These are phyloP conservation scores for Archivesica marissinica DNA, from an alignment of 1,140 invertebrate species.

Conservation along the genomic window DNA sequence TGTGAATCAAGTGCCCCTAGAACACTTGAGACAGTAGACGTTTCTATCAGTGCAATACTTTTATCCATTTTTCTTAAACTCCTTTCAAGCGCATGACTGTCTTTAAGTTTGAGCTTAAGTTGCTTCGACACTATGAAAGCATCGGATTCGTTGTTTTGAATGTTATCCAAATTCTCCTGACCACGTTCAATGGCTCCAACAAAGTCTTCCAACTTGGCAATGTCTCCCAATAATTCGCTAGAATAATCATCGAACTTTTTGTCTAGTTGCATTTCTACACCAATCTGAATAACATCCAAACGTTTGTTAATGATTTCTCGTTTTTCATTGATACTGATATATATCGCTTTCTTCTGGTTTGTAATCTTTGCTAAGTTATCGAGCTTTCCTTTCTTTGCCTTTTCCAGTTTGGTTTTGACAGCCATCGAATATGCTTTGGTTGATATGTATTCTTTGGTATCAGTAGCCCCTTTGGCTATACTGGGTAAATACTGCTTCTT, in stretches of 20 bases:
- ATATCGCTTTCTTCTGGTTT: background rate
- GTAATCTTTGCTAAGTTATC: background rate
- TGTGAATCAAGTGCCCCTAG: background rate
- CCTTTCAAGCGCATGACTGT: background rate
- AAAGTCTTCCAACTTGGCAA: background rate
- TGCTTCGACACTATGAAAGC: background rate
- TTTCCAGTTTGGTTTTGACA: background rate
- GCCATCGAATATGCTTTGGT: background rate
- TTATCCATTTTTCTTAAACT: background rate
- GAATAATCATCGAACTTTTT: background rate
- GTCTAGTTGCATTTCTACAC: background rate
- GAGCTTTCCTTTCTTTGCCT: background rate
- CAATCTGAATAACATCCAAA: background rate
- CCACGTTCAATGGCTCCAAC: background rate
- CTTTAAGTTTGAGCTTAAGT: background rate
- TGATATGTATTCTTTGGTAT: background rate
- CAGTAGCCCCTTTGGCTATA: background rate
- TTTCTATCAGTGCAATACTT: background rate
- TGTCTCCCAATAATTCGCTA: background rate
- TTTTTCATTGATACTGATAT: background rate
- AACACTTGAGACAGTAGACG: background rate
- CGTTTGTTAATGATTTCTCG: background rate
- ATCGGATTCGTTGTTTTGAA: background rate
- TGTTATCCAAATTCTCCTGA: background rate
- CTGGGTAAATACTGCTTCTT: background rate